phyloP scores from a whole-genome alignment of 1,140 invertebrate genomes.

The Zaprionus gabonicus region DNA sequence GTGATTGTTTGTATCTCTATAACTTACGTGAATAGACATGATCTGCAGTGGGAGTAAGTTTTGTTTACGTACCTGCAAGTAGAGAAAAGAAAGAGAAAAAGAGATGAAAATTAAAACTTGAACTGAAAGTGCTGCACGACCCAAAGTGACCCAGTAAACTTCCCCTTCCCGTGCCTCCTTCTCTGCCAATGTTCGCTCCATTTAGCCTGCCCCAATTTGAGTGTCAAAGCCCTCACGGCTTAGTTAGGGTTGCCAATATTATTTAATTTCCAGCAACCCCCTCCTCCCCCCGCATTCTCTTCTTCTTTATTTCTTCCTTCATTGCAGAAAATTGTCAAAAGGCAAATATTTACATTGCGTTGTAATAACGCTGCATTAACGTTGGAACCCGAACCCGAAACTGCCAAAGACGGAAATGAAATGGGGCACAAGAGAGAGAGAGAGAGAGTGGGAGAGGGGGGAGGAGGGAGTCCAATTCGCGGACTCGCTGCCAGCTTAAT shows the following conservation, averaged over 20 bases:
- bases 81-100: not conserved
- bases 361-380: constrained; percentile 82
- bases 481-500: constrained; percentile 65
- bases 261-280: constrained; percentile 63
- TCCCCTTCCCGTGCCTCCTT: not conserved
- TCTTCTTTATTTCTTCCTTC: no score
- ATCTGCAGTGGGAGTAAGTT: not conserved
- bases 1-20: not conserved
- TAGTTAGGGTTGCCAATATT: constrained; percentile 74
- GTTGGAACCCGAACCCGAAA: constrained; percentile 40
- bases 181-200: not conserved
- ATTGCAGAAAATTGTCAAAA: constrained; percentile 66
- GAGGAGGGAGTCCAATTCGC: constrained; percentile 4
- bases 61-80: constrained; percentile 40
- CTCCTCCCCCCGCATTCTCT: no score
- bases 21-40: constrained; percentile 27
- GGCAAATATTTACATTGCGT: constrained; percentile 80
- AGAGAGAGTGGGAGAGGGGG: not conserved
- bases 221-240: constrained; percentile 56
- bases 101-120: not conserved
- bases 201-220: constrained; percentile 53
- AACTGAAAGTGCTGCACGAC: not conserved
- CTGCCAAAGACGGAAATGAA: constrained; percentile 63
- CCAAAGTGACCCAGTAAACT: not conserved
- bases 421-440: constrained; percentile 24